Percentiles rank a stretch among this genome's conserved stretches.
Conservation (phyloP, 2,113 vertebrate genomes). For the Apodemus speciosus region DNA sequence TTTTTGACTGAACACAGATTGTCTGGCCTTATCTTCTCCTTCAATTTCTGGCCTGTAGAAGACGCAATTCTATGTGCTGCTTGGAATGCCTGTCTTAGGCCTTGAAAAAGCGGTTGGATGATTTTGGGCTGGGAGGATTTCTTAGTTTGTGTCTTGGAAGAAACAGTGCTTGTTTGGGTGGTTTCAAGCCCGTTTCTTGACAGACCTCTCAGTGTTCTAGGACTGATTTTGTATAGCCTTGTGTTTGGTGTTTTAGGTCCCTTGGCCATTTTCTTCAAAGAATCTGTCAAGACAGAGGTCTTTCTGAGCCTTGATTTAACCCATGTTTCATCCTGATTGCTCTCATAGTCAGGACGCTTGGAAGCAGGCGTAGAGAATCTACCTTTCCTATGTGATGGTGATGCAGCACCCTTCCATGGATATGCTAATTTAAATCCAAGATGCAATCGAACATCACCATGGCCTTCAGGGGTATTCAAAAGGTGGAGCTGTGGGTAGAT, state of each 20-base stretch:
- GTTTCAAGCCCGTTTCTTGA: neutral
- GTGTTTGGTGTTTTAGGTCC: constrained; percentile 15
- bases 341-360: constrained; percentile 59
- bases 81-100: constrained; percentile 62
- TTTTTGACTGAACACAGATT: constrained; percentile 28
- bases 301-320: constrained; percentile 38
- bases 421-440: constrained; percentile 68
- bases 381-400: constrained; percentile 47
- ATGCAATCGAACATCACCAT: constrained; percentile 55
- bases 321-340: constrained; percentile 35
- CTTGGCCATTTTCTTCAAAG: constrained; percentile 44
- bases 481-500: constrained; percentile 75
- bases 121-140: constrained; percentile 57
- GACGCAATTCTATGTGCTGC: constrained; percentile 20
- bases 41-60: constrained; percentile 28
- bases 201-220: neutral
- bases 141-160: constrained; percentile 57
- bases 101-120: constrained; percentile 57
- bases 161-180: neutral
- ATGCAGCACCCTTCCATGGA: neutral
- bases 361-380: constrained; percentile 19
- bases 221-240: constrained; percentile 12
- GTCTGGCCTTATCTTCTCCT: neutral
- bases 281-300: constrained; percentile 35
- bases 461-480: constrained; percentile 68